Evolutionary conservation across 2,888 invertebrate genomes (phyloP).

Genomic region (Pinctada fucata): DNA sequence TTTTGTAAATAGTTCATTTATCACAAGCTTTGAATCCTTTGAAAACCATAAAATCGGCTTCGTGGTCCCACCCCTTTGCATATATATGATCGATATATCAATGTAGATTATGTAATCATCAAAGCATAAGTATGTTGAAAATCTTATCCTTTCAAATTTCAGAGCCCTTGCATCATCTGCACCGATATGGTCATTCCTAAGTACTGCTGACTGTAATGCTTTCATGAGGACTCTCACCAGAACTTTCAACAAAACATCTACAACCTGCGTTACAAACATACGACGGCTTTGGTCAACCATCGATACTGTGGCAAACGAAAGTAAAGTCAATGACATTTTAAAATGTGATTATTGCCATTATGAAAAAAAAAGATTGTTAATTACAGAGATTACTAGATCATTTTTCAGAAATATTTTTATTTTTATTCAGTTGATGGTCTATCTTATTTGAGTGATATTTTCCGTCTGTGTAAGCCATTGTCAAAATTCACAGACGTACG

Average conservation of each 20-base stretch:
- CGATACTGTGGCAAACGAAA: slow-evolving; percentile 52
- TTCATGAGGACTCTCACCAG: slow-evolving; percentile 88
- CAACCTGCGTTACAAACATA: slow-evolving; percentile 85
- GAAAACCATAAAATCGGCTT: too few species aligned
- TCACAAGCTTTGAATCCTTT: too few species aligned
- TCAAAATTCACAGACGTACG: slow-evolving; percentile 79
- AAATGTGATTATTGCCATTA: too few species aligned
- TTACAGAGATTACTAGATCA: too few species aligned
- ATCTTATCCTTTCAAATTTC: slow-evolving; percentile 10
- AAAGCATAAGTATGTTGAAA: too few species aligned
- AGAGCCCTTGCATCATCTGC: slow-evolving; percentile 95
- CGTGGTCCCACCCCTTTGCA: too few species aligned
- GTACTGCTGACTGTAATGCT: slow-evolving; percentile 86
- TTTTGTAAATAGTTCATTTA: too few species aligned
- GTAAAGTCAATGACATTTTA: slow-evolving; percentile 35
- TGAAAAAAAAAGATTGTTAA: too few species aligned
- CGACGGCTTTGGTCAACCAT: slow-evolving; percentile 87
- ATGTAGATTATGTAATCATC: too few species aligned
- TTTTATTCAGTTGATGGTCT: slow-evolving; percentile 80
- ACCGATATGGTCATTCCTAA: slow-evolving; percentile 91
- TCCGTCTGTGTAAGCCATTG: slow-evolving; percentile 87
- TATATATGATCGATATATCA: too few species aligned
- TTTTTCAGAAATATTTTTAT: too few species aligned
- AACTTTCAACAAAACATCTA: slow-evolving; percentile 82
- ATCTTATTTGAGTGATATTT: slow-evolving; percentile 81